A percentile compares a stretch with the other conserved stretches of the same genome.
Conservation (phyloP, 2,888 invertebrate species). For the Hetaerina titia region DNA sequence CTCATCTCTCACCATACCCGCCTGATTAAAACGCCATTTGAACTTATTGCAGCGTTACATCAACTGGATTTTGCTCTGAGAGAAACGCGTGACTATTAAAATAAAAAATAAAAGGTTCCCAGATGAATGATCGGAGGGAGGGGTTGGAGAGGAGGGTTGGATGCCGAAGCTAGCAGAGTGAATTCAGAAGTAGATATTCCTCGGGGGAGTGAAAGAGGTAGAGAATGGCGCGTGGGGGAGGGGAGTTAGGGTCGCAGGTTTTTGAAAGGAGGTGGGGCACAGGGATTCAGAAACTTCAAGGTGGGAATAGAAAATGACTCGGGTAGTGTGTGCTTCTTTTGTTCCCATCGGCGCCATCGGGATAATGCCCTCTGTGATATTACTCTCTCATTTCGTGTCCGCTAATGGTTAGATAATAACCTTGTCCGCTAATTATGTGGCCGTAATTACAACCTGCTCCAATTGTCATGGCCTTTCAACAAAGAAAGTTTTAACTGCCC, state of each 20-base stretch:
- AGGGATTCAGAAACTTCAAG: not conserved
- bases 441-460: conserved; percentile 26
- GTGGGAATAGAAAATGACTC: not conserved
- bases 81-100: not conserved
- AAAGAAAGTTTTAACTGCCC: not conserved
- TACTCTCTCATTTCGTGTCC: conserved; percentile 22
- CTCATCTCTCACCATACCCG: no score
- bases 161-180: not conserved
- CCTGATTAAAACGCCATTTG: no score
- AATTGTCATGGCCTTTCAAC: not conserved
- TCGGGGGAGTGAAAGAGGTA: not conserved
- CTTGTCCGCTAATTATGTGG: conserved; percentile 35
- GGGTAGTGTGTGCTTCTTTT: not conserved
- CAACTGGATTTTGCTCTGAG: not conserved
- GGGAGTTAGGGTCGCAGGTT: not conserved
- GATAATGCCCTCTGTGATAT: conserved; percentile 16
- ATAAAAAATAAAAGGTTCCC: not conserved
- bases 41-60: not conserved
- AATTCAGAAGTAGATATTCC: not conserved
- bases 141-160: not conserved
- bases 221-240: not conserved
- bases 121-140: not conserved
- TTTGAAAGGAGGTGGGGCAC: not conserved
- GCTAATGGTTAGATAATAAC: conserved; percentile 31
- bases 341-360: not conserved